Percentiles rank a stretch among this genome's conserved stretches.
Conservation (phyloP, 2,113 vertebrate species). For the Pachyramphus minor region DNA sequence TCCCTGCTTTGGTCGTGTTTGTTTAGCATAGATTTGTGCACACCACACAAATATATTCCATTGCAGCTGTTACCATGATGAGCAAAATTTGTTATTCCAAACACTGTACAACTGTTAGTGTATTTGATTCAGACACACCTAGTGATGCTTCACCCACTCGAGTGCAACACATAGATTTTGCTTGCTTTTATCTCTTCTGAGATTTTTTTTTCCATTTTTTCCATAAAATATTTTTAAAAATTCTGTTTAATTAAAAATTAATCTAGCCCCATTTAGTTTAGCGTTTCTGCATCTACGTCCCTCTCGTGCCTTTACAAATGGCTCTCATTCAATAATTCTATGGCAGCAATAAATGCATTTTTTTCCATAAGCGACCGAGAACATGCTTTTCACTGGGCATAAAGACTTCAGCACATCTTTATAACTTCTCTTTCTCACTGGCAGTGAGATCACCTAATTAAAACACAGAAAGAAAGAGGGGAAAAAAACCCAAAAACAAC, state of each 20-base stretch:
- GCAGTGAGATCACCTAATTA: not conserved
- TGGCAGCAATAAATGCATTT: rapidly evolving
- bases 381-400: not conserved
- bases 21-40: not conserved
- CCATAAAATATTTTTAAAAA: not conserved
- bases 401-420: not conserved
- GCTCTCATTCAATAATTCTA: not conserved
- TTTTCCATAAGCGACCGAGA: not conserved
- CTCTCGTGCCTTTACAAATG: not conserved
- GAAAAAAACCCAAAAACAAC: no score
- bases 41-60: not conserved
- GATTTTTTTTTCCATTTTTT: not conserved
- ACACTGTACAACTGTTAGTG: not conserved
- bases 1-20: not conserved
- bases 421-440: not conserved
- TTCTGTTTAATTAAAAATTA: not conserved
- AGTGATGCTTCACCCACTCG: not conserved
- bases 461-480: not conserved
- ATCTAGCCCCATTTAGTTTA: not conserved
- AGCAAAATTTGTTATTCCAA: conserved; percentile 5
- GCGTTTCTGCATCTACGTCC: not conserved
- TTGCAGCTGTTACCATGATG: not conserved
- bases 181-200: not conserved
- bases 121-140: not conserved
- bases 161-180: not conserved